Conservation (phyloP, 2,888 invertebrate species). For the Tipula lateralis region DNA sequence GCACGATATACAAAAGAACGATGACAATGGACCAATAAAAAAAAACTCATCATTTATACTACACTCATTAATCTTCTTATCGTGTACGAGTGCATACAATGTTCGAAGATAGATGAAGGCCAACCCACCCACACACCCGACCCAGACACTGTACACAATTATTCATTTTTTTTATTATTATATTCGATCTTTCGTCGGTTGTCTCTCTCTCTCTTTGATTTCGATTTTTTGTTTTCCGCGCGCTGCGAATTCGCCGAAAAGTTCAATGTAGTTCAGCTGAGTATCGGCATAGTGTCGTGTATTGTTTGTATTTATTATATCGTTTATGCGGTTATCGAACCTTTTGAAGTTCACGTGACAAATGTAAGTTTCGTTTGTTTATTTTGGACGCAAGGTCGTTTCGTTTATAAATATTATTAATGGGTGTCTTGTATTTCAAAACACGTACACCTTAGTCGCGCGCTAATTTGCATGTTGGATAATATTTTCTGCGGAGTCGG, state of each 20-base stretch:
- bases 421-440: background rate
- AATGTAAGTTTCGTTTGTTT: background rate
- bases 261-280: no score
- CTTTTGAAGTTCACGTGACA: constrained; percentile 1
- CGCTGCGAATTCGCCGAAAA: no score
- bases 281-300: no score
- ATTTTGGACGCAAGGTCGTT: background rate
- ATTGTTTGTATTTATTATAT: background rate
- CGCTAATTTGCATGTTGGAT: background rate
- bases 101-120: background rate
- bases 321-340: constrained; percentile 4
- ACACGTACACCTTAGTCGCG: background rate
- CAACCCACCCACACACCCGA: no score
- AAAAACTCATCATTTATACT: background rate
- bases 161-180: no score
- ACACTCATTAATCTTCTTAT: background rate
- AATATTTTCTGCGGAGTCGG: background rate
- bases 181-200: no score
- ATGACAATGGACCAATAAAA: background rate
- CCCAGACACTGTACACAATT: background rate
- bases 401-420: background rate
- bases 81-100: background rate
- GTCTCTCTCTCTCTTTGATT: no score
- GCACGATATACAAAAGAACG: background rate
- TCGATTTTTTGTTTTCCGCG: no score